phyloP scores from a whole-genome alignment of 2,797 vertebrate species.

The Hapalemur alaotrensis region DNA sequence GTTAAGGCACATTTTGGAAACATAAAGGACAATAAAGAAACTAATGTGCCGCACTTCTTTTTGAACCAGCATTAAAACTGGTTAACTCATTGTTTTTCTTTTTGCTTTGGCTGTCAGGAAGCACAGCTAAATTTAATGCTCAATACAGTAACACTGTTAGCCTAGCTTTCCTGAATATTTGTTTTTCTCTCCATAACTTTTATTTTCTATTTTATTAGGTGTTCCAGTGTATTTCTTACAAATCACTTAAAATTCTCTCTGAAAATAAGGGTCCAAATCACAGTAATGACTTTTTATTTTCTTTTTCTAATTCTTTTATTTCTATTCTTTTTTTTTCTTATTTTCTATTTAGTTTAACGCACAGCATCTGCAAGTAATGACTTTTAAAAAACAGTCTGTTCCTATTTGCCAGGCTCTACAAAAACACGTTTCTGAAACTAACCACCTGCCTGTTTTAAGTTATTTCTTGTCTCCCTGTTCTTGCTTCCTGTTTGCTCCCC shows the following conservation, averaged over 20 bases:
- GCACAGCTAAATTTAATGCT: neutral
- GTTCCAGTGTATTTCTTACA: conserved; percentile 28
- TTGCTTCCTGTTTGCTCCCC: neutral
- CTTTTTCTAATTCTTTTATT: no score
- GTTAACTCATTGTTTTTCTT: neutral
- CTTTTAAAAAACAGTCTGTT: neutral
- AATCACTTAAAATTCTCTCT: conserved; percentile 15
- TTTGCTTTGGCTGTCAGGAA: neutral
- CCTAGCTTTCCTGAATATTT: neutral
- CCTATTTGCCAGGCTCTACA: neutral
- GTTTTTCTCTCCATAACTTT: neutral
- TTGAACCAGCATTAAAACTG: neutral
- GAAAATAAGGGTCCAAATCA: neutral
- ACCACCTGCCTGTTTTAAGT: neutral
- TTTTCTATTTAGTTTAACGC: no score
- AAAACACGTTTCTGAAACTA: neutral
- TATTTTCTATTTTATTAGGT: conserved; percentile 9
- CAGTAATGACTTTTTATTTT: neutral
- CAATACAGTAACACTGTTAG: neutral
- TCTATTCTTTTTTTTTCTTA: no score
- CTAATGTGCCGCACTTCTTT: neutral
- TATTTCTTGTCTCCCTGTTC: neutral
- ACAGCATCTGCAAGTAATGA: neutral
- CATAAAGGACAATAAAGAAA: neutral
- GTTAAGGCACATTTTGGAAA: conserved; percentile 32